A percentile compares a stretch with the other conserved stretches of the same genome.
Evolutionary conservation across 2,888 invertebrate species (phyloP).

Genomic region (Polymixis flavicincta): DNA sequence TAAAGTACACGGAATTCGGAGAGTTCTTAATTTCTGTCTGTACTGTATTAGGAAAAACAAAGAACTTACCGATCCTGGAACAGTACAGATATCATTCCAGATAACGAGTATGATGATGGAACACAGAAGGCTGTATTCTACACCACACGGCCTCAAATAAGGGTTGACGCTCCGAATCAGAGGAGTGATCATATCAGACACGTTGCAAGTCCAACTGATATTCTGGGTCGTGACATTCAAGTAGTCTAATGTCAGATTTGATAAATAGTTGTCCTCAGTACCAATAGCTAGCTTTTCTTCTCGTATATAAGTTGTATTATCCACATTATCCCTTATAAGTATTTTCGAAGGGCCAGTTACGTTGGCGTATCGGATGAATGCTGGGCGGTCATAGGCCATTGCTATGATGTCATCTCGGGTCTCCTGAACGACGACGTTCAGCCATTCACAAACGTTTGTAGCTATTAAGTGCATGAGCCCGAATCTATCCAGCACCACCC

Average conservation of each 20-base stretch:
- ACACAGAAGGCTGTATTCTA: slow-evolving; percentile 95
- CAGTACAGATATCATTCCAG: slow-evolving; percentile 93
- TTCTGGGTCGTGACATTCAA: slow-evolving; percentile 72
- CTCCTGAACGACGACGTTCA: slow-evolving; percentile 96
- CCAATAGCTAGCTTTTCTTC: slow-evolving; percentile 45
- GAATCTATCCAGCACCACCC: slow-evolving; percentile 92
- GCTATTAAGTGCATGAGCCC: slow-evolving; percentile 98
- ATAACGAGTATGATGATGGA: slow-evolving; percentile 95
- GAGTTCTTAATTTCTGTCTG: background rate
- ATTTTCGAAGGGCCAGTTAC: slow-evolving; percentile 77
- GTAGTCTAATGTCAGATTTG: slow-evolving; percentile 63
- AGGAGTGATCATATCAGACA: slow-evolving; percentile 90
- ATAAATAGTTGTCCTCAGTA: slow-evolving; percentile 58
- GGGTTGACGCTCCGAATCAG: slow-evolving; percentile 93
- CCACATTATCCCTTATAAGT: slow-evolving; percentile 71
- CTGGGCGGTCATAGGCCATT: slow-evolving; percentile 81
- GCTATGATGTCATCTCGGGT: slow-evolving; percentile 95
- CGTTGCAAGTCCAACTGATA: slow-evolving; percentile 83
- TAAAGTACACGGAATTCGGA: background rate
- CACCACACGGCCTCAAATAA: slow-evolving; percentile 95
- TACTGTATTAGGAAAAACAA: background rate
- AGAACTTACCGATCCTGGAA: slow-evolving; percentile 85
- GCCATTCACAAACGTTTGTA: slow-evolving; percentile 98
- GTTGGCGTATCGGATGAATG: slow-evolving; percentile 81
- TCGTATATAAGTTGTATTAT: slow-evolving; percentile 74